Percentiles rank a stretch among this genome's conserved stretches.
phyloP scores from a whole-genome alignment of 2,888 invertebrate genomes.

The Schizaphis graminum region DNA sequence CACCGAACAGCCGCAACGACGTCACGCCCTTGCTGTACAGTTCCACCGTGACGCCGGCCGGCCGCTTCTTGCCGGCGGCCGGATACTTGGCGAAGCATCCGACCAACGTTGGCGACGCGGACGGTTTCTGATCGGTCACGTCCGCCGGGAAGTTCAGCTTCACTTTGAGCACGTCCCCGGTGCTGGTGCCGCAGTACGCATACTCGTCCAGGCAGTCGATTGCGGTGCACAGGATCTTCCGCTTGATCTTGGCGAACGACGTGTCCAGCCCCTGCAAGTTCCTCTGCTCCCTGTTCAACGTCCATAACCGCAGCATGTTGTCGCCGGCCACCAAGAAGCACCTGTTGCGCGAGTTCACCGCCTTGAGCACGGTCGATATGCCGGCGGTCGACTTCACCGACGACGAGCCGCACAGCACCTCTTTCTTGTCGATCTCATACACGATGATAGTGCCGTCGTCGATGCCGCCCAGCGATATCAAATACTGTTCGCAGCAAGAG shows the following conservation, averaged over 20 bases:
- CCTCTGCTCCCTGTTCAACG: constrained; percentile 78
- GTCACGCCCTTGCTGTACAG: constrained; percentile 58
- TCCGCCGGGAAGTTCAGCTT: constrained; percentile 67
- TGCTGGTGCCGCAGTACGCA: constrained; percentile 88
- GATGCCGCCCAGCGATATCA: constrained; percentile 88
- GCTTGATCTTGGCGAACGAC: constrained; percentile 82
- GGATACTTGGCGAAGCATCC: constrained; percentile 79
- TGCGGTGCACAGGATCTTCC: constrained; percentile 82
- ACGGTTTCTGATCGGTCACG: constrained; percentile 73
- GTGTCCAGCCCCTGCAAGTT: constrained; percentile 77
- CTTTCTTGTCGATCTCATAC: constrained; percentile 80
- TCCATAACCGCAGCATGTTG: constrained; percentile 82
- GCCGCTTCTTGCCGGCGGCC: constrained; percentile 70
- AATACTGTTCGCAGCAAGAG: constrained; percentile 83
- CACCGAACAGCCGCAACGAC: neutral
- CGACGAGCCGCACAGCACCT: constrained; percentile 72
- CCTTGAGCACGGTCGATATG: constrained; percentile 76
- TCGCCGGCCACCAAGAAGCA: constrained; percentile 84
- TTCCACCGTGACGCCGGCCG: neutral
- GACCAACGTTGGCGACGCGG: constrained; percentile 75
- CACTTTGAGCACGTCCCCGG: constrained; percentile 80
- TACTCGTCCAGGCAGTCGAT: constrained; percentile 75
- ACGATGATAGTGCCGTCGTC: constrained; percentile 91
- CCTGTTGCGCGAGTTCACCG: constrained; percentile 75
- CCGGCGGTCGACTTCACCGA: constrained; percentile 81